Evolutionary conservation across 2,113 vertebrate genomes (phyloP), one percentile per base, ranked within the genome.

Genomic region (Osmerus mordax): DNA sequence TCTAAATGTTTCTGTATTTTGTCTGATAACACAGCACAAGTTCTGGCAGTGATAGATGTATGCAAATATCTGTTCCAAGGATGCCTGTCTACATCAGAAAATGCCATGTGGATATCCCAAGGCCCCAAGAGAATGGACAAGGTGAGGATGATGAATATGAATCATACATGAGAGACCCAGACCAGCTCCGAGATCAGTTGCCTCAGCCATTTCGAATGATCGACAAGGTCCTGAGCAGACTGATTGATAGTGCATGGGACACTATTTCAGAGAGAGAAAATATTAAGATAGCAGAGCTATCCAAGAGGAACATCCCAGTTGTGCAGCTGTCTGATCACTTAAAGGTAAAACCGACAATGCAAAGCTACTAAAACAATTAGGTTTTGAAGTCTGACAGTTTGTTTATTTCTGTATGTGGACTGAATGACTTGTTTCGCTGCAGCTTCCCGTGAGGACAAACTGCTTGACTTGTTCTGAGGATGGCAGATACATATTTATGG

Each of bases 141-240:
- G 59, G 75, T 41, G 79, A 64, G 5, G 82, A 86, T 32, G 90
- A 91, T 0, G 79, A 90, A n/a, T 21, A 88, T 25, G 84, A 63
- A 7, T 29, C 23, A 29, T 86, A 78, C 63, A 76, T 90, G 72
- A 78, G 59, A 41, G 91, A 92, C 70, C 82, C 88, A 0, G 79
- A 87, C 3, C 23, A 53, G 66, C 72, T 77, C 16, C 0, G 51
- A 8, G 89, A 91, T 51, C 72, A 2, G 0, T 78, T 93, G 77
- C 92, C 92, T 13, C 91, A 93, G 84, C 92, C 92, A 0, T 81
- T 89, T 28, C 86, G 90, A 59, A 93, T 92, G 90, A 82, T 92
- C 72, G 82, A 73, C 81, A 92, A 92, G 74, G 71, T 93, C 68
- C 74, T 94, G 81, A 80, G 81, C 70, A 60, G 72, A 14, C 65